Base-by-base conservation (phyloP, 2,888 invertebrate species). In the Rhagonycha lutea region DNA sequence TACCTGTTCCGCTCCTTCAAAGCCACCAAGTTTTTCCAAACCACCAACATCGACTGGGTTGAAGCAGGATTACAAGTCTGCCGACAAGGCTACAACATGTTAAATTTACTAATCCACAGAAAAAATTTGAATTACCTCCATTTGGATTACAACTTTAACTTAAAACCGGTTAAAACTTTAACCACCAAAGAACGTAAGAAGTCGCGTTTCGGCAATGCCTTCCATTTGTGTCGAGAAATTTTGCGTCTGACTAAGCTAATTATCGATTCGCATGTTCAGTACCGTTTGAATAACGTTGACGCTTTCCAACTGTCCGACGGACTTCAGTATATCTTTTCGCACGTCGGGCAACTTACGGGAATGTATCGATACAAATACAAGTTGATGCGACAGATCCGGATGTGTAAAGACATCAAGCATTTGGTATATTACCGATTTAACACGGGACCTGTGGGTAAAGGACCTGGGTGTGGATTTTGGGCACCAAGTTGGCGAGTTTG, bases 331-430 rank as follows among this genome's bases (percentile, higher is more conserved):
- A 97, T 99, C 79, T 99, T 99, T 87, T 98, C 99, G 0, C 99
- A 99, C 85, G 99, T 99, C 9, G 99, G 99, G 0, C 99, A 99
- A 87, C 90, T 99, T 76, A 99, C 99, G 0, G 99, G 99, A 87
- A 99, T 99, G 99, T 99, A 99, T 90, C 92, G 99, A 28, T 99
- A 99, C 90, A 98, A 98, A 85, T 99, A 99, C 89, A 99, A 99
- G 88, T 90, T 99, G 73, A 99, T 99, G 98, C 91, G 98, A 85
- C 99, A 99, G 89, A 99, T 99, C 82, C 91, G 99, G 70, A 99
- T 99, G 99, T 99, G 99, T 91, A 99, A 99, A 89, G 99, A 99
- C 89, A 90, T 99, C 83, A 99, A 99, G 86, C 99, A 99, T 91
- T 90, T 99, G 81, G 97, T 99, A 83, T 99, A 99, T 89, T 99